Evolutionary conservation across 2,797 vertebrate genomes (phyloP).

Genomic region (Eurystomus glaucurus): DNA sequence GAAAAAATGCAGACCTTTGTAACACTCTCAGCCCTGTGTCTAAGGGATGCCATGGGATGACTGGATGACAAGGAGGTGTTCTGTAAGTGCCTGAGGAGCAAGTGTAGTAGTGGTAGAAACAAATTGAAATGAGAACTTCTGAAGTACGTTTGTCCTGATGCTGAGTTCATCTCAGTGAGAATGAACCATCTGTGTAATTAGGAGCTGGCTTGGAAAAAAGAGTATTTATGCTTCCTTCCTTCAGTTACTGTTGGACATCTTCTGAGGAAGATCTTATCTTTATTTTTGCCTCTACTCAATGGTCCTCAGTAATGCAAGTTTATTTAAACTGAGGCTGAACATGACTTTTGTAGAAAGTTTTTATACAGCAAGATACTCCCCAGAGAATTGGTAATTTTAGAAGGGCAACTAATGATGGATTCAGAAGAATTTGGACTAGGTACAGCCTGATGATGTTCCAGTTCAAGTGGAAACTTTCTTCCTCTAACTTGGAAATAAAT

Average conservation of each 20-base stretch:
- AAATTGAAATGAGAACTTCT: conserved; percentile 16
- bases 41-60: not conserved
- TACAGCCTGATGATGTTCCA: not conserved
- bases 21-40: not conserved
- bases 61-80: not conserved
- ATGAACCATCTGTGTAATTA: not conserved
- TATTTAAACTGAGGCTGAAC: not conserved
- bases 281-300: not conserved
- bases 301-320: not conserved
- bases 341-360: not conserved
- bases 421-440: not conserved
- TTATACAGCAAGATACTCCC: not conserved
- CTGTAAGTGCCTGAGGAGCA: conserved; percentile 28
- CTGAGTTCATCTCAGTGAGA: not conserved
- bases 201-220: not conserved
- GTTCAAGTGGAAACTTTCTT: not conserved
- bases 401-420: not conserved
- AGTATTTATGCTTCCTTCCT: not conserved
- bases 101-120: not conserved
- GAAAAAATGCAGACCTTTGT: not conserved
- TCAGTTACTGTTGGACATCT: not conserved
- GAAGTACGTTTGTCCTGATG: not conserved
- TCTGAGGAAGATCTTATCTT: not conserved
- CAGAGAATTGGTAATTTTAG: not conserved
- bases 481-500: not conserved